Base-by-base conservation (phyloP, 2,113 vertebrate genomes). In the Sinocyclocheilus anshuiensis region DNA sequence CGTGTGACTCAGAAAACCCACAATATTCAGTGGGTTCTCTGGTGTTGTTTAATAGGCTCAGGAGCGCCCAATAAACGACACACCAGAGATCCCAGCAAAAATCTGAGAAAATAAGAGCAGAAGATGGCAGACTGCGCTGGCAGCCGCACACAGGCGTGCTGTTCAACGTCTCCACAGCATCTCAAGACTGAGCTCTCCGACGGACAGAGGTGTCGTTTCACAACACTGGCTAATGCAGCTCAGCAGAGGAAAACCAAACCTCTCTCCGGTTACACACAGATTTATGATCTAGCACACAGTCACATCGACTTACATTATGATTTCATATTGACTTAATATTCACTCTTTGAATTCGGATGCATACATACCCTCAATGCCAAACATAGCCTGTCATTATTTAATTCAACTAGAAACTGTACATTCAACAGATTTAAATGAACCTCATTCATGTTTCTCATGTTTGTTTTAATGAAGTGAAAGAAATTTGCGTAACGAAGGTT, bases 1-100 rank as follows among this genome's bases (percentile, higher is more conserved):
- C 11, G 61, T 50, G 72, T 88, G 83, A 85, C 69, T 88, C 87
- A 88, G 20, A 69, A 85, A 83, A 24, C 24, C 86, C 88, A 86
- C 81, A 75, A 86, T 61, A 33, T 48, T 59, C 55, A 42, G 48
- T 50, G 74, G 74, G 22, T 18, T 77, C 45, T 77, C 42, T 45
- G 72, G 42, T 50, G 45, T 71, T 1, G 39, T 42, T 42, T 42
- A 42, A 11, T 22, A 5, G 69, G 16, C 69, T 69, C 75, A 50
- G 45, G 69, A 86, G 76, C 29, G 81, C 45, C 77, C 80, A 83
- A 75, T 83, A 86, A 79, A 85, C 11, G 45, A 76, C 84, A 53
- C 79, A 83, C 26, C 50, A 79, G 84, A 83, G 83, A 29, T 24
- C 13, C n/a, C n/a, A 72, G 79, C 29, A 57, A 84, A 83, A 77